Evolutionary conservation across 2,888 invertebrate species (phyloP).

Genomic region (Lasioglossum figueresi): DNA sequence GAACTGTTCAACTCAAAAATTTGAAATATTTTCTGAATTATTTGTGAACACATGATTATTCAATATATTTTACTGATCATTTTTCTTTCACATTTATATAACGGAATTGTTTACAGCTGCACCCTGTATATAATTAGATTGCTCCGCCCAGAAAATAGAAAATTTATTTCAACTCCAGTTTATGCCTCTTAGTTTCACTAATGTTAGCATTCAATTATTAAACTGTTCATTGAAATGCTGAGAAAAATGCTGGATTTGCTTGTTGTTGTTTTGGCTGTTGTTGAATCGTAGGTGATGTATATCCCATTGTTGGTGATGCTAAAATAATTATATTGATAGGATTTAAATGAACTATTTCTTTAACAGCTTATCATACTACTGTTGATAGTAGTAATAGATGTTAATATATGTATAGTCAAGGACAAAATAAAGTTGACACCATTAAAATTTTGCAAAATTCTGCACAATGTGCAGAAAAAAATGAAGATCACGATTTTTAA

Average conservation of each 20-base stretch:
- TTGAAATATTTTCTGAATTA: constrained; percentile 30
- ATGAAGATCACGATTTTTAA: too few relatives aligned
- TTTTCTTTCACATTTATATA: constrained; percentile 40
- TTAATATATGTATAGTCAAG: neutral
- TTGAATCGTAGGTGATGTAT: constrained; percentile 74
- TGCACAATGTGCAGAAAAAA: too few relatives aligned
- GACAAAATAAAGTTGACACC: neutral
- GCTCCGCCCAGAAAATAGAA: constrained; percentile 58
- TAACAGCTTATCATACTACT: neutral
- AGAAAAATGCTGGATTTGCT: constrained; percentile 79
- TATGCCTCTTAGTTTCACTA: constrained; percentile 31
- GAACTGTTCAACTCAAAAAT: constrained; percentile 32
- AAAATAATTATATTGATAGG: constrained; percentile 45
- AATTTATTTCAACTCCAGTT: constrained; percentile 47
- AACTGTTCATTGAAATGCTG: constrained; percentile 79
- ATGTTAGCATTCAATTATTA: constrained; percentile 21
- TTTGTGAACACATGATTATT: constrained; percentile 56
- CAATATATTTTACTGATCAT: constrained; percentile 41
- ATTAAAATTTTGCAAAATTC: too few relatives aligned
- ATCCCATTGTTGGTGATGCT: constrained; percentile 74
- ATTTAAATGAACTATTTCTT: neutral
- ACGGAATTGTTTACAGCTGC: constrained; percentile 43
- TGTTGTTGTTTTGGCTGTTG: constrained; percentile 76
- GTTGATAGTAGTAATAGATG: neutral
- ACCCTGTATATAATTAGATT: constrained; percentile 57